A percentile compares a stretch with the other conserved stretches of the same genome.
These are phyloP conservation scores for Bombyx mori DNA, from an alignment of 1,140 invertebrate species.

Conservation along the genomic window ASM3026992v2 NC_085120.1:2201501-2202000, in stretches of 20 bases:
- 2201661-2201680: background rate
- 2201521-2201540: constrained; percentile 37
- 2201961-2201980: too few relatives aligned
- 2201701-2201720: too few relatives aligned
- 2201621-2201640: constrained; percentile 37
- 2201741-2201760: background rate
- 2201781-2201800: too few relatives aligned
- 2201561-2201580: constrained; percentile 26
- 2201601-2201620: constrained; percentile 38
- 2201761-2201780: background rate
- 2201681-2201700: background rate
- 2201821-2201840: too few relatives aligned
- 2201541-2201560: constrained; percentile 43
- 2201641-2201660: constrained; percentile 59
- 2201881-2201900: too few relatives aligned
- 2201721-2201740: background rate
- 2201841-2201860: too few relatives aligned
- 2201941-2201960: too few relatives aligned
- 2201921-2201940: too few relatives aligned
- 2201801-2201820: too few relatives aligned
- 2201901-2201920: too few relatives aligned
- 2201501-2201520: constrained; percentile 47
- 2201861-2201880: too few relatives aligned
- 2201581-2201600: constrained; percentile 29
- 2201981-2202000: too few relatives aligned